Conservation (phyloP, 2,113 vertebrate genomes). For the Echinops telfairi region DNA sequence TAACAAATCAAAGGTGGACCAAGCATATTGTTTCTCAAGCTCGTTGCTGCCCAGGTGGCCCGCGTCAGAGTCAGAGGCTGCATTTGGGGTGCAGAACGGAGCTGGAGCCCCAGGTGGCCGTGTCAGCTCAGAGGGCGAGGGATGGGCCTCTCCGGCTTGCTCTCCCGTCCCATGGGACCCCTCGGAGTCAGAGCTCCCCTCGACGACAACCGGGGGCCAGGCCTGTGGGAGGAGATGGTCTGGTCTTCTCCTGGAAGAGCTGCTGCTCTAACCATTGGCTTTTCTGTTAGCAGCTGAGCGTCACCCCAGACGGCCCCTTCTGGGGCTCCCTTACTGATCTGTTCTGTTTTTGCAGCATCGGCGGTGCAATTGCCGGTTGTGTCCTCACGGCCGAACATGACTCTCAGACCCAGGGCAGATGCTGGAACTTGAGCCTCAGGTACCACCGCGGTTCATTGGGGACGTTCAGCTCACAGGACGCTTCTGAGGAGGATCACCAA, state of each 20-base stretch:
- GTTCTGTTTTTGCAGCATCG: conserved; percentile 34
- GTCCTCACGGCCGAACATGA: conserved; percentile 12
- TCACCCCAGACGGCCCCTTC: neutral
- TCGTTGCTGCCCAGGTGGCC: neutral
- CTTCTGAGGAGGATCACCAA: conserved; percentile 48
- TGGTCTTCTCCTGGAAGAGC: neutral
- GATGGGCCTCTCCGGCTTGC: neutral
- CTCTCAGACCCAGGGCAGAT: conserved; percentile 27
- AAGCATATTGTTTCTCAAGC: conserved; percentile 22
- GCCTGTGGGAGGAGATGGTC: neutral
- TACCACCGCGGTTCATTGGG: neutral
- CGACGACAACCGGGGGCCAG: neutral
- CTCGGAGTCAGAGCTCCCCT: neutral
- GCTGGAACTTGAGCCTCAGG: neutral
- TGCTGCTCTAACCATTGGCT: neutral
- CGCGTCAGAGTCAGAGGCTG: too few species aligned
- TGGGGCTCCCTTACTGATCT: conserved; percentile 46
- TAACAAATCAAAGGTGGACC: conserved; percentile 30
- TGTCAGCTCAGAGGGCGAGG: neutral
- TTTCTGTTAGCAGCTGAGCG: neutral
- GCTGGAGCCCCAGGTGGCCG: neutral
- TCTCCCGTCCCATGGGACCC: neutral
- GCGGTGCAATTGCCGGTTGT: neutral
- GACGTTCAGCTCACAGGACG: neutral
- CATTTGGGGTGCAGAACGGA: neutral